phyloP scores from a whole-genome alignment of 2,113 vertebrate species.

The Phalacrocorax aristotelis region DNA sequence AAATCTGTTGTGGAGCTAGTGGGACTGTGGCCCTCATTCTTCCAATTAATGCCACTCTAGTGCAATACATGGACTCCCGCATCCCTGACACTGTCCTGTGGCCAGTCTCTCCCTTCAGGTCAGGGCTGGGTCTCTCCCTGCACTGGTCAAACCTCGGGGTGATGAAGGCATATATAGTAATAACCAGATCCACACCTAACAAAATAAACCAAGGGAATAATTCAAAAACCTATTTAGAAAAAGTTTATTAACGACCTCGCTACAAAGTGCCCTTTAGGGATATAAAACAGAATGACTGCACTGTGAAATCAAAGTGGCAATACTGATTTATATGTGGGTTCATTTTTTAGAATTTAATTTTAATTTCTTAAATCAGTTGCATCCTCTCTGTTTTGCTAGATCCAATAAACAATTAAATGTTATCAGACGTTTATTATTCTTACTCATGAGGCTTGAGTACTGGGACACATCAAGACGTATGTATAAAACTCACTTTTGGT shows the following conservation, averaged over 20 bases:
- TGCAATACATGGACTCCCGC: background rate
- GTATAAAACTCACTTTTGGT: background rate
- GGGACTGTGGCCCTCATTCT: background rate
- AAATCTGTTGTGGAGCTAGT: background rate
- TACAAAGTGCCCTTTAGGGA: background rate
- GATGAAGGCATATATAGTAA: background rate
- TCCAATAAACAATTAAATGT: background rate
- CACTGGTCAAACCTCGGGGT: background rate
- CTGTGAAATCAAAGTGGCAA: background rate
- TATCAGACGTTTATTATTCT: background rate
- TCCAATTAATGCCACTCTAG: background rate
- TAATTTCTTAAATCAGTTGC: background rate
- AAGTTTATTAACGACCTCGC: background rate
- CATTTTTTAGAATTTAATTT: background rate
- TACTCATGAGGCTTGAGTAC: background rate
- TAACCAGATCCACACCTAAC: background rate
- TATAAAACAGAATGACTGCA: background rate
- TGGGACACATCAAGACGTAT: background rate
- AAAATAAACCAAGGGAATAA: background rate
- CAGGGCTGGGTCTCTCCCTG: background rate
- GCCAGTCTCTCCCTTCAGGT: background rate
- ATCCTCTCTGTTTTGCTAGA: background rate
- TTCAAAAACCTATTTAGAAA: background rate
- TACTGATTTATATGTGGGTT: background rate
- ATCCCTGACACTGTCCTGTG: fast-evolving